Base-by-base conservation (phyloP, 2,113 vertebrate species). In the Cavia porcellus region DNA sequence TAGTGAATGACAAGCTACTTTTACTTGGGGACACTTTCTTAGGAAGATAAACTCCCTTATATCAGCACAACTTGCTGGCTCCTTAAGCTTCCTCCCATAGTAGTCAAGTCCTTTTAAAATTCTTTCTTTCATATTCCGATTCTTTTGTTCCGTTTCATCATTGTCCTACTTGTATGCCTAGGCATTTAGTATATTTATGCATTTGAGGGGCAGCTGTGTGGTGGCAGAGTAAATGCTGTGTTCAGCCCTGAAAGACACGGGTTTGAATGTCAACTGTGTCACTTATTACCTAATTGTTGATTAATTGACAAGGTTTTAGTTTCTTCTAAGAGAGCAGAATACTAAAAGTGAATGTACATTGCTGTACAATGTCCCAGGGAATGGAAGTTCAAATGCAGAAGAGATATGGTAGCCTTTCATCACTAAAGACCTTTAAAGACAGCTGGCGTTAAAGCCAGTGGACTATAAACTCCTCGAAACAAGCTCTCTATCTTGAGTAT, bases 231-330 rank as follows among this genome's bases (percentile, higher is more conserved):
- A 70, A 95, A 90, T 89, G 25, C 28, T 86, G 25, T 6, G 17
- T 86, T 80, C 59, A 45, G 24, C 45, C 11, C 35, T 35, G 72
- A 20, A 80, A 96, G 50, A 70, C 2, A 32, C 57, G 32, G 20
- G 22, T 89, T 97, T 84, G 82, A 93, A 96, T 91, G 94, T 32
- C 17, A 88, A 30, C 57, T 85, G 81, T 62, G 57, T 8, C 15
- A 90, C 13, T 94, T 94, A 62, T 14, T 86, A 55, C 14, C 59
- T 87, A 47, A 7, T 17, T 87, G 24, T 64, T 86, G 62, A 50
- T 61, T 81, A 86, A 86, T 55, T 59, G 80, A 17, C 20, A 74
- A 96, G 74, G 28, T 38, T 7, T 90, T 17, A 30, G 22, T 89
- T 84, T 91, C 3, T 5, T 57, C 7, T 80, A 55, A 59, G 74